Base-by-base conservation (phyloP, 2,797 vertebrate species). In the Falco biarmicus region DNA sequence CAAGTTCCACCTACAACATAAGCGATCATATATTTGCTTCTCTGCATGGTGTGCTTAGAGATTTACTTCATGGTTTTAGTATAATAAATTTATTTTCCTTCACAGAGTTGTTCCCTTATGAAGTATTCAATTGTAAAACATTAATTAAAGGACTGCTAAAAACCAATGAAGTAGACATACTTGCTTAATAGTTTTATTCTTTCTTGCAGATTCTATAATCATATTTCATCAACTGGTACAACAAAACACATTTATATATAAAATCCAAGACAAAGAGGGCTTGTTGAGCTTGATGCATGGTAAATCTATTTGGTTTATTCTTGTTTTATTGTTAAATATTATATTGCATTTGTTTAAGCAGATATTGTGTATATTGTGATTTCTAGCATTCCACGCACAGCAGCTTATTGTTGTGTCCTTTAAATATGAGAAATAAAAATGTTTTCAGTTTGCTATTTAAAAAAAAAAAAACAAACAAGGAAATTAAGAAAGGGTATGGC, bases 251-350 rank as follows among this genome's bases (percentile, higher is more conserved):
- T 77, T 92, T 94, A 81, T 97, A 95, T 96, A 97, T 96, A 97
- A 89, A 94, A 95, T 88, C 17, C 69, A 89, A 93, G 92, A 96
- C 84, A 97, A 97, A 97, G 91, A 97, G 79, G 84, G 73, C 63
- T 96, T 97, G 89, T 97, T 94, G 96, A 97, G 87, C 89, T 93
- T 92, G 92, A 83, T 92, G 94, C 56, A 92, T 87, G 91, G 94
- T 96, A 98, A 97, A 97, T 96, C 97, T 97, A 98, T 98, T 98
- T 94, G 91, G 92, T 97, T 97, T 96, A 93, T 94, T 97, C 83
- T 96, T 96, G 87, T 68, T 97, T 98, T 97, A 97, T 97, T 91
- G 96, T 98, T 98, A 98, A 98, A 98, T 98, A 98, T 95, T 94
- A 96, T 98, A 95, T 96, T 94, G 95, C 97, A 97, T 97, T 98